A percentile compares a stretch with the other conserved stretches of the same genome.
These are phyloP conservation scores for Hippasteria phrygiana DNA, from an alignment of 53 echinoderm and acorn worm genomes.

Conservation along the genomic window DNA sequence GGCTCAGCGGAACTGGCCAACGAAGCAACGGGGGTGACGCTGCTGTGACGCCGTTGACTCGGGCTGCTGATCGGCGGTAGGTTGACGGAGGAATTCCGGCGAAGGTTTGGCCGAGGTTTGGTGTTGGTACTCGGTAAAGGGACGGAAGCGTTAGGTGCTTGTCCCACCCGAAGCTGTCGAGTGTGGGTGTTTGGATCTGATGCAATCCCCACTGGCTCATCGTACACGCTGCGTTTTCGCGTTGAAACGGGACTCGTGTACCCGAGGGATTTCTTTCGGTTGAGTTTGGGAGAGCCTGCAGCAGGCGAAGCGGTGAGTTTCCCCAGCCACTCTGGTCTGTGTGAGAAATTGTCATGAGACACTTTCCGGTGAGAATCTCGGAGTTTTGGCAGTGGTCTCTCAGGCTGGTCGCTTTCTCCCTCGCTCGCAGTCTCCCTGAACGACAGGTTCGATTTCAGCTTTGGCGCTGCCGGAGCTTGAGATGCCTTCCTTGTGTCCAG, in stretches of 20 bases:
- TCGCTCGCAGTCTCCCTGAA: background rate
- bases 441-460: background rate
- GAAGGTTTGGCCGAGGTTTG: background rate
- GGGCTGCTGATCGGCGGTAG: slow-evolving; percentile 7
- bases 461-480: background rate
- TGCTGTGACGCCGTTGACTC: slow-evolving; percentile 1
- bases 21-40: background rate
- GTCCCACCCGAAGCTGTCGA: background rate
- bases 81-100: background rate
- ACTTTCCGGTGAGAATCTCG: background rate
- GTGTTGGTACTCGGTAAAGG: background rate
- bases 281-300: background rate
- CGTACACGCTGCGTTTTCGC: background rate
- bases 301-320: background rate
- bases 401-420: background rate
- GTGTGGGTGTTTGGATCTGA: background rate
- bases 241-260: background rate
- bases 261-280: background rate
- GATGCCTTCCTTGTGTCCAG: background rate
- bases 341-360: background rate
- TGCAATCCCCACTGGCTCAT: background rate
- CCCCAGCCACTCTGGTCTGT: background rate
- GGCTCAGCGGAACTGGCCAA: background rate
- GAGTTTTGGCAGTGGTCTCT: background rate
- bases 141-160: background rate